These are phyloP conservation scores for Alcedo quadribrachys DNA, from an alignment of 2,797 vertebrate genomes.

Conservation along the genomic window DNA sequence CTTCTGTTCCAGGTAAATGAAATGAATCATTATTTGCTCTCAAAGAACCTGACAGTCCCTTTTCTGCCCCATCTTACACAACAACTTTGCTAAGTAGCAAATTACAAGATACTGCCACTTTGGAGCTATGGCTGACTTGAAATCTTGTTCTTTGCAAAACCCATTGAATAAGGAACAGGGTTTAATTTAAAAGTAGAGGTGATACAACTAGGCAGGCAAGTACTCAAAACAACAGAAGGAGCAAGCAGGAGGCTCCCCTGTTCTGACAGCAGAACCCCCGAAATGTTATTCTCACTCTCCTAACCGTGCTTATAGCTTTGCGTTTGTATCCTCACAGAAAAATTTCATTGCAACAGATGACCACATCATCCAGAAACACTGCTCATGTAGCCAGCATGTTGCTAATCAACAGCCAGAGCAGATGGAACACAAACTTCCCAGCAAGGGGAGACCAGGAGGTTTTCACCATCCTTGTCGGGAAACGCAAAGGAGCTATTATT, in stretches of 20 bases:
- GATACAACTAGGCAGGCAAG: neutral
- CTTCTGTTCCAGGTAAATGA: neutral
- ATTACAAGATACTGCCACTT: neutral
- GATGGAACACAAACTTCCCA: conserved; percentile 55
- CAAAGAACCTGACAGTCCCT: neutral
- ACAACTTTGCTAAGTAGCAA: neutral
- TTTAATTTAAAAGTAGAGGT: neutral
- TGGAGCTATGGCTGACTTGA: neutral
- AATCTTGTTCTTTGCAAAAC: neutral
- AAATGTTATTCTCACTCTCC: accelerated
- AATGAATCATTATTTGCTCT: neutral
- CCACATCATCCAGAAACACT: conserved; percentile 1
- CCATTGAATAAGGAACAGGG: neutral
- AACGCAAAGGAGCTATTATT: conserved; percentile 39
- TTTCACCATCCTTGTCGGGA: conserved; percentile 33
- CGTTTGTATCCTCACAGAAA: neutral
- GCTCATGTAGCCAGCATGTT: conserved; percentile 33
- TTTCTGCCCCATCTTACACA: neutral
- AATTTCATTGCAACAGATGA: conserved; percentile 15
- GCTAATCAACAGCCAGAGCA: conserved; percentile 52
- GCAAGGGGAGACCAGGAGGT: neutral
- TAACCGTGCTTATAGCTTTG: neutral
- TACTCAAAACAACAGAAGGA: neutral
- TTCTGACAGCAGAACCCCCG: neutral
- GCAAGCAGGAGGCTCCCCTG: neutral